A percentile compares a stretch with the other conserved stretches of the same genome.
These are phyloP conservation scores for Nomada goodeniana DNA, from an alignment of 2,888 invertebrate species.

Conservation along the genomic window DNA sequence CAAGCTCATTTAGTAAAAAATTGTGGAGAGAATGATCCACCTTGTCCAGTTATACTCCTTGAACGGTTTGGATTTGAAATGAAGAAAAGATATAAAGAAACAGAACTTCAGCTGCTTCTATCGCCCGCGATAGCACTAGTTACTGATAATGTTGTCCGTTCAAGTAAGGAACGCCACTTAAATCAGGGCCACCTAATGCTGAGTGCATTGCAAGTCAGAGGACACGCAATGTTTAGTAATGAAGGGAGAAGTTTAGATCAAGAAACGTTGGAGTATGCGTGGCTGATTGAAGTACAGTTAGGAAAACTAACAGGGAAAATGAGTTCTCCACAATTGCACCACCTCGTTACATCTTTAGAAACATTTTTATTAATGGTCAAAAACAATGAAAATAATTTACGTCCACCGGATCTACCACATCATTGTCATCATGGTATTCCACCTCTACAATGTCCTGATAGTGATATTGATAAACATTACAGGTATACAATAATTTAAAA, in stretches of 20 bases:
- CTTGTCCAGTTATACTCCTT: conserved; percentile 94
- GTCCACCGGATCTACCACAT: conserved; percentile 91
- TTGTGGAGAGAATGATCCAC: conserved; percentile 95
- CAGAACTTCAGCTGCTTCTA: conserved; percentile 94
- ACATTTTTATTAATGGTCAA: conserved; percentile 93
- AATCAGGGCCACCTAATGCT: conserved; percentile 94
- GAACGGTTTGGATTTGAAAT: conserved; percentile 98
- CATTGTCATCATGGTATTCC: conserved; percentile 92
- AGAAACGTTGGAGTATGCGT: conserved; percentile 98
- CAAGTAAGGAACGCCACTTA: conserved; percentile 89
- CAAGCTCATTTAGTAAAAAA: conserved; percentile 97
- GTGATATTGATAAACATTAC: conserved; percentile 89
- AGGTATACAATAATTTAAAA: conserved; percentile 76
- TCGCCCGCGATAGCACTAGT: conserved; percentile 95
- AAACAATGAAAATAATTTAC: conserved; percentile 95
- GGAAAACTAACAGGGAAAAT: conserved; percentile 97
- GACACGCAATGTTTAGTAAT: conserved; percentile 98
- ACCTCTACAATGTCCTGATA: conserved; percentile 89
- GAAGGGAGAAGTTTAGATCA: conserved; percentile 95
- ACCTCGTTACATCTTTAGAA: conserved; percentile 94
- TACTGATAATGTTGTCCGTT: conserved; percentile 89
- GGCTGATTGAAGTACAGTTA: conserved; percentile 97
- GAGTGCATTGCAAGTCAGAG: conserved; percentile 94
- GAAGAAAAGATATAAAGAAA: conserved; percentile 97
- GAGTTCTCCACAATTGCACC: conserved; percentile 94